These are phyloP conservation scores for Spizaetus ornatus DNA, from an alignment of 2,113 vertebrate genomes.

Conservation along the genomic window DNA sequence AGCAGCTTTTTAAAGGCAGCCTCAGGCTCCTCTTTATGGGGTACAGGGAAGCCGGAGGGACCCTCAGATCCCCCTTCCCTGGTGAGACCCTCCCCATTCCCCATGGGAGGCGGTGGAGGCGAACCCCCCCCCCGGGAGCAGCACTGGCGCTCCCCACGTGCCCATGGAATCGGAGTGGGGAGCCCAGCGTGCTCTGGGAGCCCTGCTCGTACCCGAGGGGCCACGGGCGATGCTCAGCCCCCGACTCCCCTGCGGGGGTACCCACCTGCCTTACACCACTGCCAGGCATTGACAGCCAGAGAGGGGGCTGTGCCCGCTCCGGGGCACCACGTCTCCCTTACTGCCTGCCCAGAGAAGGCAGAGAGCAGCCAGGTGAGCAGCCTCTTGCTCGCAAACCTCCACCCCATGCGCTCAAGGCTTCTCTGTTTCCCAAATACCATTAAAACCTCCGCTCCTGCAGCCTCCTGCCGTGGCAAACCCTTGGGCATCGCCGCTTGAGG, in stretches of 20 bases:
- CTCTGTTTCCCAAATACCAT: neutral
- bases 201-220: neutral
- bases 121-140: neutral
- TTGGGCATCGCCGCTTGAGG: neutral
- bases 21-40: neutral
- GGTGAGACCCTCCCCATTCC: neutral
- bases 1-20: neutral
- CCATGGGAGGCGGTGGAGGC: fast-evolving
- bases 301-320: fast-evolving
- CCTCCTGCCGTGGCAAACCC: neutral
- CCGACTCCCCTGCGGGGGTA: fast-evolving
- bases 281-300: neutral
- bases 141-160: fast-evolving
- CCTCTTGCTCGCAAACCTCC: neutral
- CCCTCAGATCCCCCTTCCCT: neutral
- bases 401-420: neutral
- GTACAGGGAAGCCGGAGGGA: neutral
- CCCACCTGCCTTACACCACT: neutral
- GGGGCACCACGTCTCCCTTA: neutral
- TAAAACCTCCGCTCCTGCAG: neutral
- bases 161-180: neutral
- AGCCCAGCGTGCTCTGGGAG: neutral
- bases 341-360: neutral
- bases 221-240: neutral
- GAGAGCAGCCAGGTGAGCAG: neutral